These are phyloP conservation scores for Macaca mulatta DNA, from an alignment of 2,113 vertebrate genomes.

Conservation along the genomic window DNA sequence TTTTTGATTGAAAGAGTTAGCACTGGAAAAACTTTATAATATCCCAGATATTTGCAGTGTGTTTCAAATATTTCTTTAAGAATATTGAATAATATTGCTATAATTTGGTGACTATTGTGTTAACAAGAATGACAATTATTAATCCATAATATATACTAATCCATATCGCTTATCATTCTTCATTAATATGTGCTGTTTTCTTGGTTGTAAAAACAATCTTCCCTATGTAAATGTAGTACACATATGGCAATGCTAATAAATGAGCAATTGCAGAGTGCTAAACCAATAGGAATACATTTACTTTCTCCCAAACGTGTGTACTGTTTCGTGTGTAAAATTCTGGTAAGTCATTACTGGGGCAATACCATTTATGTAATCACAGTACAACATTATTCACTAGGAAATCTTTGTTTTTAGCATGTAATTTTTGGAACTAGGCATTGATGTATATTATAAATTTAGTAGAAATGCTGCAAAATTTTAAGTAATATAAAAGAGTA, in stretches of 20 bases:
- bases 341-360: background rate
- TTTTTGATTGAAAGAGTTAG: background rate
- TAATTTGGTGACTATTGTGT: background rate
- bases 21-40: background rate
- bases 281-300: conserved; percentile 27
- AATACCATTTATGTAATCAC: background rate
- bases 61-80: background rate
- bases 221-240: background rate
- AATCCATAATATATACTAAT: conserved; percentile 26
- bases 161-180: conserved; percentile 40
- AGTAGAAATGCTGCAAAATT: conserved; percentile 9
- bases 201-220: conserved; percentile 60
- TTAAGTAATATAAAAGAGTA: background rate
- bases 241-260: conserved; percentile 51
- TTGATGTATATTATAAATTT: background rate
- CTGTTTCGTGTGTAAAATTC: background rate
- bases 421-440: background rate
- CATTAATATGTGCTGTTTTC: conserved; percentile 20
- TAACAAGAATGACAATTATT: background rate
- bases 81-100: background rate
- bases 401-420: background rate
- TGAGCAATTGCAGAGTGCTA: background rate
- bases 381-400: background rate
- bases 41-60: background rate
- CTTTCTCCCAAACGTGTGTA: conserved; percentile 19